phyloP scores from a whole-genome alignment of 2,888 invertebrate genomes.

The Parnassius orleans region DNA sequence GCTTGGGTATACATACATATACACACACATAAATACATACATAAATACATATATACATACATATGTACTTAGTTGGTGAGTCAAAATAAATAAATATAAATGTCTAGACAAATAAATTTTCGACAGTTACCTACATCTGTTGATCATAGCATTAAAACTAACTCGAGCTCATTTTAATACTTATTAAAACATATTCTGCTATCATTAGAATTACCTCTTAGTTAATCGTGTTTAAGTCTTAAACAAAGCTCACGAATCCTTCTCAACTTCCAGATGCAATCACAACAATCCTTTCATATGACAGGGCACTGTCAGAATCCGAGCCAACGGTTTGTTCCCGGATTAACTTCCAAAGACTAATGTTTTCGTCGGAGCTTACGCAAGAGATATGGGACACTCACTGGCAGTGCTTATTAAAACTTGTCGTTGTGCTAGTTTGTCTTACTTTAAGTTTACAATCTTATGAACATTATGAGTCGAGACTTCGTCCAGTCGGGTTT shows the following conservation, averaged over 20 bases:
- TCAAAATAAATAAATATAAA: too few relatives aligned
- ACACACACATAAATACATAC: too few relatives aligned
- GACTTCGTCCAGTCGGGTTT: background rate
- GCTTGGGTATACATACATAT: too few relatives aligned
- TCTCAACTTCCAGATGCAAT: background rate
- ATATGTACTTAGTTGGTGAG: too few relatives aligned
- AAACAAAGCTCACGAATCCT: slow-evolving; percentile 10
- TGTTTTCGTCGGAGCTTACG: slow-evolving; percentile 15
- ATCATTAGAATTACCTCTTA: too few relatives aligned
- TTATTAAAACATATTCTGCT: too few relatives aligned
- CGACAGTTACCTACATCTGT: too few relatives aligned
- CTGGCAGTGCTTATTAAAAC: slow-evolving; percentile 13
- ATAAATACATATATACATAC: too few relatives aligned
- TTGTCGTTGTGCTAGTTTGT: slow-evolving; percentile 16
- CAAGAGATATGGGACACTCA: slow-evolving; percentile 13
- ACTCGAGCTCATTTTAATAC: too few relatives aligned
- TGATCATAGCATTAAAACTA: too few relatives aligned
- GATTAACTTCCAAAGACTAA: slow-evolving; percentile 21
- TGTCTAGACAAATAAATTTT: too few relatives aligned
- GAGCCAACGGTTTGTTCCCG: slow-evolving; percentile 15
- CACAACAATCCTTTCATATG: background rate
- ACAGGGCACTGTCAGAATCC: slow-evolving; percentile 17
- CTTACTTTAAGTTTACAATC: slow-evolving; percentile 22
- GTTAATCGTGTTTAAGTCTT: background rate
- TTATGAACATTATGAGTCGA: background rate